phyloP scores from a whole-genome alignment of 2,888 invertebrate genomes.

The Calliscelio sp. region DNA sequence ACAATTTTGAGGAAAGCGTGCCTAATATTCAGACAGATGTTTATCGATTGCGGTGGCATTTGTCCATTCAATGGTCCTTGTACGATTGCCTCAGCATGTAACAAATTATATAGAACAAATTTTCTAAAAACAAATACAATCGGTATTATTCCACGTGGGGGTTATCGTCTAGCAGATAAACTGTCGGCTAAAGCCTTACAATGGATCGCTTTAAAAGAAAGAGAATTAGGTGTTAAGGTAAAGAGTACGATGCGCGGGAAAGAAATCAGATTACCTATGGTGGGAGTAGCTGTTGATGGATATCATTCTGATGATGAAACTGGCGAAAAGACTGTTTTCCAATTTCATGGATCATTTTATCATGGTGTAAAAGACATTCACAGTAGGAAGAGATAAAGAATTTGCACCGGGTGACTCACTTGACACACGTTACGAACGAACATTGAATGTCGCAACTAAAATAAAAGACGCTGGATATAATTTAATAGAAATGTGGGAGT shows the following conservation, averaged over 20 bases:
- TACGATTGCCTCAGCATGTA: conserved; percentile 70
- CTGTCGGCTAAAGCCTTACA: background rate
- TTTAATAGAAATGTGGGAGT: conserved; percentile 36
- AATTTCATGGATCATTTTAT: conserved; percentile 46
- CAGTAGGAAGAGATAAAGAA: background rate
- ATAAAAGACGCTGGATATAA: conserved; percentile 22
- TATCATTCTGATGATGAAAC: conserved; percentile 4
- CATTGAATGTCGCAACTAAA: background rate
- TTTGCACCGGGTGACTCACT: conserved; percentile 1
- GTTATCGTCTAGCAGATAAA: conserved; percentile 2
- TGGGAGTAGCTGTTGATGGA: conserved; percentile 13
- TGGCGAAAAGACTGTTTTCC: conserved; percentile 25
- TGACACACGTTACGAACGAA: background rate
- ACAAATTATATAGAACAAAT: background rate
- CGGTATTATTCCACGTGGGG: conserved; percentile 1
- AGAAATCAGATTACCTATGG: background rate
- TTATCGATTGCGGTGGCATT: conserved; percentile 62
- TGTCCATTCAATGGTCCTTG: conserved; percentile 72
- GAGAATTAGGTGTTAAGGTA: background rate
- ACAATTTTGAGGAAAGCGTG: conserved; percentile 71
- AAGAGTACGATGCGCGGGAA: conserved; percentile 29
- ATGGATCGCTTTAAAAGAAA: background rate
- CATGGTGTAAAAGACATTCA: conserved; percentile 41
- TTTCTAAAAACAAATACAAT: background rate
- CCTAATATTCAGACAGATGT: conserved; percentile 70